Evolutionary conservation across 2,888 invertebrate species (phyloP), one percentile per base, ranked within the genome.

Genomic region (Meandrusa payeni): DNA sequence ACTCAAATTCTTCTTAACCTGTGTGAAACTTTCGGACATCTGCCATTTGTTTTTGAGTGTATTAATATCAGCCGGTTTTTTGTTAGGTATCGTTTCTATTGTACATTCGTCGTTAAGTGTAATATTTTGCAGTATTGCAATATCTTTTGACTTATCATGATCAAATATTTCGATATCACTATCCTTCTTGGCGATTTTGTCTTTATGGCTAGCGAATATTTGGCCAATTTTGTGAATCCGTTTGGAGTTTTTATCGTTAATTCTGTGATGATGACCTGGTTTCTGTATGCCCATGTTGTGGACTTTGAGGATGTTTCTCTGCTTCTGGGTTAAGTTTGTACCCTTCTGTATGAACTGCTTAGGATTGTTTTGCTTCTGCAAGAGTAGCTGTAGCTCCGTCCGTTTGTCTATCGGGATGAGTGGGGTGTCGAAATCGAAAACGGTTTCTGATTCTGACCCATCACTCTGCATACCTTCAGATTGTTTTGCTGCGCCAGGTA

Each of bases 101-200:
- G 91, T 91, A 41, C 90, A 90, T 50, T 91, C 91, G 12, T 90
- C 90, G 27, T 90, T 91, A 40, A 90, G 74, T 0, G 87, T 74
- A 5, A 90, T 78, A 37, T 88, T 88, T 46, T 78, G 78, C 1
- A 77, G 47, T 0, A 72, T 64, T 0, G 66, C 50, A 0, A 65
- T 58, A 9, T 82, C 85, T 17, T 59, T 72, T 0, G 59, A 19
- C 47, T 61, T 69, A 0, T 86, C 80, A 0, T 51, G 26, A 5
- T 83, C 83, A 9, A 59, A 62, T 6, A 59, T 54, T 24, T 75
- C 72, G 3, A 62, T 47, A 1, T 73, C 70, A 0, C 63, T 60
- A 2, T 71, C 67, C 15, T 57, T 59, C 12, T 54, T 71, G 0
- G 54, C 48, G 0, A 52, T 17, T 42, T 70, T 80, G 0, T 83